phyloP scores from a whole-genome alignment of 2,113 vertebrate species.

The Canis aureus region DNA sequence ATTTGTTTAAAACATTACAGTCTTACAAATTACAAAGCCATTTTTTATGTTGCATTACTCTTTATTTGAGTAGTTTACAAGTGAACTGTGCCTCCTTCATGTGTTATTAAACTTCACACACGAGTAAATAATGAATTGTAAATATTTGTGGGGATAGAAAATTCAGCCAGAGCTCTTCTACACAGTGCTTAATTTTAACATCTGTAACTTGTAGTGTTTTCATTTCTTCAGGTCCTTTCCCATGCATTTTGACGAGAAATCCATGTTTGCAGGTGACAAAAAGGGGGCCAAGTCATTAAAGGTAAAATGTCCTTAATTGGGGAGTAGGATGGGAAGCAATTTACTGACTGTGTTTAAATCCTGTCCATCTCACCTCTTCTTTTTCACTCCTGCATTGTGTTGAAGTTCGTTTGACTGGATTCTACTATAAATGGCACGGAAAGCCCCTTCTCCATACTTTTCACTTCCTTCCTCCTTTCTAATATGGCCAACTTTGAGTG shows the following conservation, averaged over 20 bases:
- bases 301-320: constrained; percentile 85
- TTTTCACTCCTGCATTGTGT: not conserved
- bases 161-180: not conserved
- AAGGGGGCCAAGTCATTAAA: constrained; percentile 95
- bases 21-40: not conserved
- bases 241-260: constrained; percentile 99
- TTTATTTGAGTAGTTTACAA: not conserved
- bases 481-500: not conserved
- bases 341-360: not conserved
- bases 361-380: not conserved
- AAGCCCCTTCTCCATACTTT: not conserved
- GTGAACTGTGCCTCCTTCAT: not conserved
- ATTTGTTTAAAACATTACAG: constrained; percentile 23
- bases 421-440: not conserved
- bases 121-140: constrained; percentile 7
- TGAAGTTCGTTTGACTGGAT: not conserved
- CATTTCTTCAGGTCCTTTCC: constrained; percentile 92
- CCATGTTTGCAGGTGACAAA: constrained; percentile 98
- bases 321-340: not conserved
- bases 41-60: not conserved
- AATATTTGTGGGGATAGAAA: constrained; percentile 2
- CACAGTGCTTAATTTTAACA: not conserved
- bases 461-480: not conserved
- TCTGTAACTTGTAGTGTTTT: not conserved
- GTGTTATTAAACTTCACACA: not conserved